Percentiles rank a stretch among this genome's conserved stretches.
phyloP scores from a whole-genome alignment of 2,888 invertebrate genomes.

The Glaucopsyche alexis region DNA sequence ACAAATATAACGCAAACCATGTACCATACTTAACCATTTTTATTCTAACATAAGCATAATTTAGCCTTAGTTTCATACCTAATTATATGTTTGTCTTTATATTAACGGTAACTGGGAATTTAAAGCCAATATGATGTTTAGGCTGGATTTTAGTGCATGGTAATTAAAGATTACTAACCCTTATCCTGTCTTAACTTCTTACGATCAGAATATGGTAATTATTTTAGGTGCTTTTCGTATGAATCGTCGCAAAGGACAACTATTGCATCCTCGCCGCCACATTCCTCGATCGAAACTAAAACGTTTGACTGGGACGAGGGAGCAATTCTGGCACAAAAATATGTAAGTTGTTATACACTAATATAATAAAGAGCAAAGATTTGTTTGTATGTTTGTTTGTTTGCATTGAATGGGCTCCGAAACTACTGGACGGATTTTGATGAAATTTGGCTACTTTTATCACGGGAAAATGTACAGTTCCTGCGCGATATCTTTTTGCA shows the following conservation, averaged over 20 bases:
- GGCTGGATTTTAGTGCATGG: slow-evolving; percentile 11
- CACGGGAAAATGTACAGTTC: too few relatives aligned
- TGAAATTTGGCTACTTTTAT: too few relatives aligned
- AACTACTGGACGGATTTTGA: too few relatives aligned
- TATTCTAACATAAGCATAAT: background rate
- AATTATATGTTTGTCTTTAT: background rate
- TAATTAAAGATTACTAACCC: slow-evolving; percentile 16
- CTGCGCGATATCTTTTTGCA: too few relatives aligned
- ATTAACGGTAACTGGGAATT: background rate
- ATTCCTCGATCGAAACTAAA: slow-evolving; percentile 66
- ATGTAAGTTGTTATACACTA: slow-evolving; percentile 50
- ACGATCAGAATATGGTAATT: background rate
- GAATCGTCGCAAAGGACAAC: slow-evolving; percentile 83
- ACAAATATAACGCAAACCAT: background rate
- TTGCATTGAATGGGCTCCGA: too few relatives aligned
- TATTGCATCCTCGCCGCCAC: slow-evolving; percentile 72
- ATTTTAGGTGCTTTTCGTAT: slow-evolving; percentile 85
- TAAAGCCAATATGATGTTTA: background rate
- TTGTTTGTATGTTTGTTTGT: too few relatives aligned
- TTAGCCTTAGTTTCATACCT: background rate
- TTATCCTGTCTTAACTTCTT: background rate
- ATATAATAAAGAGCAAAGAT: too few relatives aligned
- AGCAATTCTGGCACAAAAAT: slow-evolving; percentile 63
- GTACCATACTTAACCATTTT: background rate
- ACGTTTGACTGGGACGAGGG: slow-evolving; percentile 77